Base-by-base conservation (phyloP, 1,140 invertebrate species). In the Magallana ariakensis region DNA sequence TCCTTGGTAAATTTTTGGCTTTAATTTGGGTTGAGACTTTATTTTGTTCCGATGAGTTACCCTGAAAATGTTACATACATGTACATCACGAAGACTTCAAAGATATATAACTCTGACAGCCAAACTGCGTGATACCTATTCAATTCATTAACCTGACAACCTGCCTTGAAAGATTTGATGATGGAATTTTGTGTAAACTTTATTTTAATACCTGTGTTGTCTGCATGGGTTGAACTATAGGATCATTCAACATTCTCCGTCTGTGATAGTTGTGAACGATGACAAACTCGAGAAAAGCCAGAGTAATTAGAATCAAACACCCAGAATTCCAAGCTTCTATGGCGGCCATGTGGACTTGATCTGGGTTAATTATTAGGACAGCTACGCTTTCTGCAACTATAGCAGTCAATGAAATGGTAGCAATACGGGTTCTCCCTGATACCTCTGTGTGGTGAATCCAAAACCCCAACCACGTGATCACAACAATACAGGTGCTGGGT, bases 391-490 rank as follows among this genome's bases (percentile, higher is more conserved):
- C 70, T 66, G 85, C 75, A 26, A 86, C 58, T 19, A 66, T 86
- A 19, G 80, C 80, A 13, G 58, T 62, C 22, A 86, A 86, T 10
- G 85, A n/a, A 5, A 86, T 57, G 11, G 85, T 54, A 1, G 57
- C 33, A 11, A 86, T 80, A 0, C 85, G 80, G 3, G 75, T 66
- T 13, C 85, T 16, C 9, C 80, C 58, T 26, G 80, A 83, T 1
- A 86, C 85, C 22, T 86, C 85, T 26, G 60, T 82, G 1, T 58
- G 26, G n/a, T 86, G 56, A 13, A 86, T 66, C 85, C 85, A 86
- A 22, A 86, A 86, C 22, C 85, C 85, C n/a, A 86, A 26, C 85
- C 85, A 86, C 54, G 75, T 19, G 33, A 86, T 86, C 8, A 86
- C 62, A 26, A 86, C n/a, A 55, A 86, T 83, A 9, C 70, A 75